Evolutionary conservation across 2,888 invertebrate species (phyloP), one percentile per base, ranked within the genome.

Genomic region (Onchidella celtica): DNA sequence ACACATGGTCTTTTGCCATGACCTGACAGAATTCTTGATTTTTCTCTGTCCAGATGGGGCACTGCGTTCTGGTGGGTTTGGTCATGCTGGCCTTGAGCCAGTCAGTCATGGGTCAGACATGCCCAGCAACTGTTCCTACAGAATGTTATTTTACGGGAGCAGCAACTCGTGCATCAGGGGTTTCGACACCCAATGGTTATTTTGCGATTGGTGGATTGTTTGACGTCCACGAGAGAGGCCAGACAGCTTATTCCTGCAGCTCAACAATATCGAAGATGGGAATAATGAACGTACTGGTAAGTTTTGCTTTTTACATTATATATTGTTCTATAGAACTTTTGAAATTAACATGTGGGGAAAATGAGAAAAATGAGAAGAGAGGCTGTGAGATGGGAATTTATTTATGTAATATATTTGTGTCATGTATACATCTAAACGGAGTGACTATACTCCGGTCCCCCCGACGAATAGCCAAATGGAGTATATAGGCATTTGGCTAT

Each of bases 131-230:
- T 17, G n/a, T n/a, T 3, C 27, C 27, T 9, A 38, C 14, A n/a
- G 70, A 70, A n/a, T 72, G 72, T 29, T 72, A 55, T 29, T 78
- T 69, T 68, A 61, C 34, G n/a, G 21, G 34, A 38, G 70, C 69
- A 40, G 88, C 88, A 32, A 73, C 79, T 0, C 70, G 78, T 0
- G 74, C 80, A 1, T 38, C 38, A 0, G 83, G 75, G 34, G 82
- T 72, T 0, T 70, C 38, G 0, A 70, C 79, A 2, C 82, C 83
- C 21, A 68, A 85, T 3, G 87, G 89, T 72, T 88, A 89, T 68
- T 91, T 90, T 76, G 72, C 76, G 14, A 85, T 92, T n/a, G 91
- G 89, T 4, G 91, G 89, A 1, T 74, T 91, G 69, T 90, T 91
- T 81, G 89, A 88, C 14, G 85, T 91, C n/a, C 90, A 87, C 63